phyloP scores from a whole-genome alignment of 2,797 vertebrate genomes.

The Myotis myotis region DNA sequence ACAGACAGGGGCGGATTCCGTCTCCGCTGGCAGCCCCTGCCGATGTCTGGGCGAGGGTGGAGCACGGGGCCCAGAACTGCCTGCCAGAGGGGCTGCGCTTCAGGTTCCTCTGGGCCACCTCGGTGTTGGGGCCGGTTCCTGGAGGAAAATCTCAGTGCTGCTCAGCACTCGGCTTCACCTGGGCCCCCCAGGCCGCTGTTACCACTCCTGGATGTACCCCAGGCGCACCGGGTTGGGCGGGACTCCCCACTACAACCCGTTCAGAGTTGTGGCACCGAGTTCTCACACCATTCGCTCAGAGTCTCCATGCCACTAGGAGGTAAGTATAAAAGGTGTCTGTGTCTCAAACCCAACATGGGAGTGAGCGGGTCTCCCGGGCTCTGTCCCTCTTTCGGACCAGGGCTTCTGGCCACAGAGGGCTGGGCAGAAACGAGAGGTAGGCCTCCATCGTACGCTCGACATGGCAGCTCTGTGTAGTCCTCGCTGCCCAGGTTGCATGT shows the following conservation, averaged over 20 bases:
- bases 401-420: constrained; percentile 82
- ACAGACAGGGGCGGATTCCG: constrained; percentile 55
- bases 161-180: constrained; percentile 6
- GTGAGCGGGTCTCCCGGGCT: constrained; percentile 77
- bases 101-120: constrained; percentile 50
- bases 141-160: constrained; percentile 66
- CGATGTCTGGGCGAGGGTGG: not conserved
- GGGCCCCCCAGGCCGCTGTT: constrained; percentile 65
- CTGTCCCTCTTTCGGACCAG: constrained; percentile 77
- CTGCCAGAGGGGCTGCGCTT: constrained; percentile 67
- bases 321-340: constrained; percentile 81
- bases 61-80: constrained; percentile 62
- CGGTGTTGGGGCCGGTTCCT: constrained; percentile 51
- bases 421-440: constrained; percentile 89
- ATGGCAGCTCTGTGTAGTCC: constrained; percentile 81
- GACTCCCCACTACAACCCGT: constrained; percentile 72
- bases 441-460: constrained; percentile 82
- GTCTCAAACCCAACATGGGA: constrained; percentile 85
- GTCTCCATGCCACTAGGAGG: constrained; percentile 83
- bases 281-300: constrained; percentile 68
- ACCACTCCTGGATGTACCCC: not conserved
- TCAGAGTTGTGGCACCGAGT: constrained; percentile 74
- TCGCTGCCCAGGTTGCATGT: constrained; percentile 75
- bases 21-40: constrained; percentile 50
- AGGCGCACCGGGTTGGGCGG: constrained; percentile 68